phyloP scores from a whole-genome alignment of 1,140 invertebrate species.

The Plectrocnemia conspersa region DNA sequence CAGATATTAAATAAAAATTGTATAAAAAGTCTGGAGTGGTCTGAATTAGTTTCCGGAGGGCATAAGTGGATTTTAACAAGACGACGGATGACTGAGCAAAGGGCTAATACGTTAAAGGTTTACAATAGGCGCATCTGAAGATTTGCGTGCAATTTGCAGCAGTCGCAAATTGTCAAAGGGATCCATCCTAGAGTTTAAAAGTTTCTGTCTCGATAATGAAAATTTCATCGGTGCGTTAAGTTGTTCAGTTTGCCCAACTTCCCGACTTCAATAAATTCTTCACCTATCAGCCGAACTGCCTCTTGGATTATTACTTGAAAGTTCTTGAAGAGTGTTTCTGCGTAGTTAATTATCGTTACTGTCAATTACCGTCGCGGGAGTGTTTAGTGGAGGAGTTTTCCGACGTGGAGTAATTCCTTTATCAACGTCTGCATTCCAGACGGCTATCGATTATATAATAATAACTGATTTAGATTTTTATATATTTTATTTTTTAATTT shows the following conservation, averaged over 20 bases:
- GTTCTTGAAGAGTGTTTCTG: slow-evolving; percentile 7
- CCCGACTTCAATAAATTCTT: slow-evolving; percentile 1
- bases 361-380: slow-evolving; percentile 16
- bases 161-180: background rate
- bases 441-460: too few relatives aligned
- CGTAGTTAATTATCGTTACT: slow-evolving; percentile 21
- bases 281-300: background rate
- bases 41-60: slow-evolving; percentile 4
- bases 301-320: slow-evolving; percentile 4
- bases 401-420: too few relatives aligned
- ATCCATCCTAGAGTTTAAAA: too few relatives aligned
- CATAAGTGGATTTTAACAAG: slow-evolving; percentile 23
- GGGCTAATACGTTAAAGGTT: slow-evolving; percentile 20
- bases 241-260: background rate
- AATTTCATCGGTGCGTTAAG: too few relatives aligned
- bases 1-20: slow-evolving; percentile 17
- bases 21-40: slow-evolving; percentile 17
- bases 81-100: slow-evolving; percentile 20
- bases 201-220: too few relatives aligned
- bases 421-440: too few relatives aligned
- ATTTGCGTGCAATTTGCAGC: background rate
- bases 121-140: too few relatives aligned
- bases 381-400: slow-evolving; percentile 13
- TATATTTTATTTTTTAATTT: too few relatives aligned
- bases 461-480: too few relatives aligned